Evolutionary conservation across 92 coral and sea anemone species (phyloP), one percentile per base, ranked within the genome.

Genomic region (Blastomussa wellsi): DNA sequence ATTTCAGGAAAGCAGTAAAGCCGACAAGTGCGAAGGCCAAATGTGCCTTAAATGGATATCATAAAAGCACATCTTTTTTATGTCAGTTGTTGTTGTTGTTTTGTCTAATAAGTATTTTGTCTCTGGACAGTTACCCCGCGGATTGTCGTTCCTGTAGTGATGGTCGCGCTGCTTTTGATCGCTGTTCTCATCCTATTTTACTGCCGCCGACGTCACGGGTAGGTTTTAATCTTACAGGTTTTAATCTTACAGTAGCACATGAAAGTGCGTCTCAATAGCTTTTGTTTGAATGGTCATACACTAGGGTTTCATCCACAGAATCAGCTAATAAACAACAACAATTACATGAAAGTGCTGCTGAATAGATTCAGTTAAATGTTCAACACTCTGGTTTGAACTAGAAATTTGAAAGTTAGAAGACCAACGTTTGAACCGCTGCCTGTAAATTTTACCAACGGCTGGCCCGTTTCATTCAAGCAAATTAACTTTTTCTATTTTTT

Each of bases 201-300:
- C 92, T 92, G 96, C 62, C 88, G 96, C 60, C 97, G 93, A 32
- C 95, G 98, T 39, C 89, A 96, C 42, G 72, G 87, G 98, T 96
- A 89, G 92, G 98, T 92, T 83, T 51, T 12, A 10, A 48, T 7
- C 8, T 22, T 6, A 49, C 31, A 28, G 14, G n/a, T n/a, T 33
- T 17, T 9, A 44, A 77, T n/a, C n/a, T n/a, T n/a, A 51, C 81
- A 57, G 20, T 24, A 19, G 12, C 31, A n/a, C 74, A 68, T 31
- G 22, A 68, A 31, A 20, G 53, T 72, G 1, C 71, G 2, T 1
- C n/a, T 74, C 24, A 0, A 29, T 26, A 17, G 51, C 39, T 24
- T 74, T 74, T 3, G 16, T 17, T 72, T 49, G 49, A 8, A 33
- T 71, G 51, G 37, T 62, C 75, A 1, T 42, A 26, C 74, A 32